Evolutionary conservation across 2,113 vertebrate genomes (phyloP).

Genomic region (Bos taurus): DNA sequence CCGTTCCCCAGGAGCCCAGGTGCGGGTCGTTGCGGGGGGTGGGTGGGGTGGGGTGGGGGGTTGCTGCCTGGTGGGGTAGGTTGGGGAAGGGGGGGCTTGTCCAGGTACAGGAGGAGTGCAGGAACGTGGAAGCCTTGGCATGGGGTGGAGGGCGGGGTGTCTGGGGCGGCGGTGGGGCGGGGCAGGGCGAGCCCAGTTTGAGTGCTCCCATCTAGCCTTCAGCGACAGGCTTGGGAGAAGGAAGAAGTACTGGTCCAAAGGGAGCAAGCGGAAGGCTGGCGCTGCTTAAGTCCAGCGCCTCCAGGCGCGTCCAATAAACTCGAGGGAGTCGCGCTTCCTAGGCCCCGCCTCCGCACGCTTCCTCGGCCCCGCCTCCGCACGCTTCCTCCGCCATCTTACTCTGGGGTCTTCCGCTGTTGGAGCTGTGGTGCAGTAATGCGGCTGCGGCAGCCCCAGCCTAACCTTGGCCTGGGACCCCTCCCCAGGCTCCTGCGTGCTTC

Average conservation of each 20-base stretch:
- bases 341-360: background rate
- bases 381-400: background rate
- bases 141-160: too few relatives aligned
- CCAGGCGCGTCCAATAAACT: background rate
- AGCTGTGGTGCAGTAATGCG: accelerated
- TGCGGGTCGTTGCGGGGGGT: background rate
- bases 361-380: background rate
- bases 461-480: background rate
- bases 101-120: too few relatives aligned
- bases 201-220: background rate
- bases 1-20: background rate
- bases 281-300: background rate
- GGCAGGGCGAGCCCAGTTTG: background rate
- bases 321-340: background rate
- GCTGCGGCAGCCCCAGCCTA: background rate
- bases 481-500: background rate
- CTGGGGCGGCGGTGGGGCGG: background rate
- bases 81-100: too few relatives aligned
- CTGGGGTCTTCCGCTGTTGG: accelerated
- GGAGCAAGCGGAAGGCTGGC: accelerated
- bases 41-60: too few relatives aligned
- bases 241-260: background rate
- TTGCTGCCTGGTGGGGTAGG: too few relatives aligned
- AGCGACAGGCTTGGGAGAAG: background rate
- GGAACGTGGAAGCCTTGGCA: too few relatives aligned